Conservation (phyloP, 2,797 vertebrate genomes). For the Staurois parvus region DNA sequence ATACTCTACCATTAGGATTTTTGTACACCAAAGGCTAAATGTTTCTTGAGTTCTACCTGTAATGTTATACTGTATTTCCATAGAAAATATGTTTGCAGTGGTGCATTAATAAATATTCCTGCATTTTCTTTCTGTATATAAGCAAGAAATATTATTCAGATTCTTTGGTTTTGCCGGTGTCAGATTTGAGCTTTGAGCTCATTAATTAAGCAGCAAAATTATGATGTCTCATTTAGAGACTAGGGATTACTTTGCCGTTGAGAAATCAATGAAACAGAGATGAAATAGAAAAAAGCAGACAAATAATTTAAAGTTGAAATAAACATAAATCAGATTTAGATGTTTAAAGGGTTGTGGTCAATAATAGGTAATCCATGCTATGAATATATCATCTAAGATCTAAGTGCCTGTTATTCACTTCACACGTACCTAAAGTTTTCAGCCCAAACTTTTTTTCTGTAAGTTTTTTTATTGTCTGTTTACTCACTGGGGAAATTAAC, state of each 20-base stretch:
- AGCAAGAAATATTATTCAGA: conserved; percentile 13
- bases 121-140: not conserved
- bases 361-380: not conserved
- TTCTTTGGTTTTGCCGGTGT: conserved; percentile 39
- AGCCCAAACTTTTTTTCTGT: not conserved
- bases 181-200: conserved; percentile 46
- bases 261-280: conserved; percentile 32
- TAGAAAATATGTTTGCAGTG: not conserved
- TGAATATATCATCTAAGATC: not conserved
- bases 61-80: not conserved
- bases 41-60: not conserved
- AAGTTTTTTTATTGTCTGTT: not conserved
- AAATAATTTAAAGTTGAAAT: conserved; percentile 17
- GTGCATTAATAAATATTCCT: not conserved
- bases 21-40: too few species aligned
- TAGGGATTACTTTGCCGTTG: conserved; percentile 36
- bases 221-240: conserved; percentile 49
- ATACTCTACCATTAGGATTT: too few species aligned
- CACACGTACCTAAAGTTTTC: too few species aligned
- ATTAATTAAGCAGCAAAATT: conserved; percentile 54
- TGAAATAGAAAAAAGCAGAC: conserved; percentile 29
- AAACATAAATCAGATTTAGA: conserved; percentile 14
- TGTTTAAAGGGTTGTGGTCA: not conserved
- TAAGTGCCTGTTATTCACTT: too few species aligned
- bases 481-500: not conserved